Evolutionary conservation across 2,797 vertebrate genomes (phyloP).

Genomic region (Tamandua tetradactyla): DNA sequence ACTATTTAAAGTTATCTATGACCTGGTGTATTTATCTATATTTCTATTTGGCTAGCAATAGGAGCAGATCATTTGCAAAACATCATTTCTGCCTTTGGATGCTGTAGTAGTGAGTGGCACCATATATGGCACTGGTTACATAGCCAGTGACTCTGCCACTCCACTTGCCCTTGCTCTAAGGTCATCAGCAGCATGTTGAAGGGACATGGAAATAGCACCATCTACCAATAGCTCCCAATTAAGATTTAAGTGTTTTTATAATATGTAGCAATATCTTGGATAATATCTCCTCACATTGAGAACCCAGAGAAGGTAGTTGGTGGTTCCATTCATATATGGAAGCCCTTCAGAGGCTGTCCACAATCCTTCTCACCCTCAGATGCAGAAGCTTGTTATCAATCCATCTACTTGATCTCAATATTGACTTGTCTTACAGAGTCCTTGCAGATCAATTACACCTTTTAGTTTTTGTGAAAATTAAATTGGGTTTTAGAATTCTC

Average conservation of each 20-base stretch:
- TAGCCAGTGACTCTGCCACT: neutral
- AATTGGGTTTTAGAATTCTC: slow-evolving; percentile 26
- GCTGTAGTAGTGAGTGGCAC: neutral
- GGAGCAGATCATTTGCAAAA: neutral
- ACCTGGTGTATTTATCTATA: neutral
- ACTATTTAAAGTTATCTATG: neutral
- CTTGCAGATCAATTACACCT: neutral
- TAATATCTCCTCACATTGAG: neutral
- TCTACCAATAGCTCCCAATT: neutral
- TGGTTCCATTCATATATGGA: neutral
- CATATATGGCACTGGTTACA: neutral
- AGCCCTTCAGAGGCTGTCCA: neutral
- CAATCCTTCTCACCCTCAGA: neutral
- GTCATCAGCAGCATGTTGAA: neutral
- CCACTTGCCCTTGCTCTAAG: neutral
- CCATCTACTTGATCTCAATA: neutral
- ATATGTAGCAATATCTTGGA: neutral
- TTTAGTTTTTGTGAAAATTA: neutral
- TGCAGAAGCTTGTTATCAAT: neutral
- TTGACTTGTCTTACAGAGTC: neutral
- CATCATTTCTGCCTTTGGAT: neutral
- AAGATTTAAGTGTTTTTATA: neutral
- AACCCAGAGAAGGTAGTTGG: neutral
- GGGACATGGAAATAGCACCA: neutral
- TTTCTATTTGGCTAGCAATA: neutral